Evolutionary conservation across 2,797 vertebrate species (phyloP).

Genomic region (Trichosurus vulpecula): DNA sequence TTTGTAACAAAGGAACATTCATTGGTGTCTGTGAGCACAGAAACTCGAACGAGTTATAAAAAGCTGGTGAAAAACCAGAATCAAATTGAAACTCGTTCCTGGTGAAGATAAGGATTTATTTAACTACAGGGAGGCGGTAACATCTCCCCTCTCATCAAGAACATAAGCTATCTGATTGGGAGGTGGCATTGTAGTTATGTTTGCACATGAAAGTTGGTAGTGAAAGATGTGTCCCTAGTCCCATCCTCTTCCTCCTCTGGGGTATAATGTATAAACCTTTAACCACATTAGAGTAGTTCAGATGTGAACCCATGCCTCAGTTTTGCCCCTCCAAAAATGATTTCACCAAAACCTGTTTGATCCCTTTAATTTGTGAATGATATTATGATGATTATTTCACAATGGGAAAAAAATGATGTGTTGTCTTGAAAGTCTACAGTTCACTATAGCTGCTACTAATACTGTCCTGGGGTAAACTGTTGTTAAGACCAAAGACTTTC

Average conservation of each 20-base stretch:
- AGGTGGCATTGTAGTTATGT: neutral
- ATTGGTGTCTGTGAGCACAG: neutral
- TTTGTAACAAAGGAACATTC: conserved; percentile 35
- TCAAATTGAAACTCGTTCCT: conserved; percentile 25
- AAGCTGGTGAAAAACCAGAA: conserved; percentile 7
- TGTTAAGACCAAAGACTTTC: conserved; percentile 4
- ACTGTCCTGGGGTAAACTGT: neutral
- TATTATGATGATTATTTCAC: neutral
- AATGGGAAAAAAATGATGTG: conserved; percentile 30
- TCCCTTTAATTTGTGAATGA: conserved; percentile 59
- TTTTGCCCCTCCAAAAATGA: conserved; percentile 35
- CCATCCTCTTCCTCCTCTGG: neutral
- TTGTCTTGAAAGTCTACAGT: neutral
- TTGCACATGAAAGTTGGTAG: neutral
- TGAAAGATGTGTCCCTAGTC: neutral
- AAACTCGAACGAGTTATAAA: conserved; percentile 10
- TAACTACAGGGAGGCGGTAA: neutral
- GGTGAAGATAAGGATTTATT: conserved; percentile 16
- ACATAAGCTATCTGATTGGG: neutral
- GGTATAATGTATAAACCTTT: conserved; percentile 10
- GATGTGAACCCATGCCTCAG: neutral
- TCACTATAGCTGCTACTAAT: neutral
- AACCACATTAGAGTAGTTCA: neutral
- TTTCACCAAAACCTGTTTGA: conserved; percentile 36
- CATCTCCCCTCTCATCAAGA: neutral